These are phyloP conservation scores for Coelogynopora nodosa DNA, from an alignment of 2,888 invertebrate genomes.

Conservation along the genomic window DNA sequence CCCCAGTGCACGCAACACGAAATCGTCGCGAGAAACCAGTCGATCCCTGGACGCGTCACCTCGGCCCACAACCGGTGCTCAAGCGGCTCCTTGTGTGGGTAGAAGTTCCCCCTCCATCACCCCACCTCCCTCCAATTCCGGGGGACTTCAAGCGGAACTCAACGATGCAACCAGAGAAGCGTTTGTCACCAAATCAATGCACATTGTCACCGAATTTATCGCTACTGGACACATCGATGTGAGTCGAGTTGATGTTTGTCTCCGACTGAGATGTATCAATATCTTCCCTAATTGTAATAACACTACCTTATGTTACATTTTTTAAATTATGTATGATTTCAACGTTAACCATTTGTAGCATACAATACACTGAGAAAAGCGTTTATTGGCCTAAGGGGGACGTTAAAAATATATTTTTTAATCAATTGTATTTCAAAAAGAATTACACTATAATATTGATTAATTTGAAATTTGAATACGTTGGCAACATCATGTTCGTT, in stretches of 20 bases:
- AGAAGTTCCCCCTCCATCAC: neutral
- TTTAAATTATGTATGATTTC: too few relatives aligned
- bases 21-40: neutral
- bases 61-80: neutral
- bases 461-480: too few relatives aligned
- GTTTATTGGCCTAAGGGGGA: too few relatives aligned
- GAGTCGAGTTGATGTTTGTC: neutral
- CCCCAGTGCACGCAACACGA: neutral
- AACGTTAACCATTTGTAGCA: too few relatives aligned
- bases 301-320: too few relatives aligned
- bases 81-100: too few relatives aligned
- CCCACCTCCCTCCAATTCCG: neutral
- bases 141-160: neutral
- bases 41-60: neutral
- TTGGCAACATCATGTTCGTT: too few relatives aligned
- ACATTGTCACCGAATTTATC: neutral
- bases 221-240: neutral
- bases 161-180: neutral
- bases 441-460: too few relatives aligned
- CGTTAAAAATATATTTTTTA: too few relatives aligned
- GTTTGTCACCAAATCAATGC: neutral
- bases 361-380: too few relatives aligned
- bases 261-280: too few relatives aligned
- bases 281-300: too few relatives aligned
- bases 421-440: neutral